Conservation (phyloP, 2,888 invertebrate genomes). For the Odontothrips loti region DNA sequence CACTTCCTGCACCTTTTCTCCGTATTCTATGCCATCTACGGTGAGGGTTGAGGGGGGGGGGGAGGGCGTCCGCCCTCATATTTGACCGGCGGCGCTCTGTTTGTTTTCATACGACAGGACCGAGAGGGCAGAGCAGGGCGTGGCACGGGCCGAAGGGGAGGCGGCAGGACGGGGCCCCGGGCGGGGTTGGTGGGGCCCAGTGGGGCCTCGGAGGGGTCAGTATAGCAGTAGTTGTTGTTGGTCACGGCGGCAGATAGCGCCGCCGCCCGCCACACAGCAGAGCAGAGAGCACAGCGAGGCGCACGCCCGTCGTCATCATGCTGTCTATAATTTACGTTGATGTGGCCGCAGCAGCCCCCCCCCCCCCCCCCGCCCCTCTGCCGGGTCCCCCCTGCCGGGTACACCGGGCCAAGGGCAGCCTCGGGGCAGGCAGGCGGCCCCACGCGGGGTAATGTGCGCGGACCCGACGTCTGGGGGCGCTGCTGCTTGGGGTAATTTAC, state of each 20-base stretch:
- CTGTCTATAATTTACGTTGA: conserved; percentile 8
- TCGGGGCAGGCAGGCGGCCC: too few relatives aligned
- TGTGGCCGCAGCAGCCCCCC: not conserved
- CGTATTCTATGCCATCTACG: not conserved
- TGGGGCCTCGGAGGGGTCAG: not conserved
- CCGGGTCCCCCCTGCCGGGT: not conserved
- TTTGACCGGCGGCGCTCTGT: not conserved
- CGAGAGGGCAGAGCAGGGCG: not conserved
- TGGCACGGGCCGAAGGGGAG: not conserved
- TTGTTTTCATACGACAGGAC: not conserved
- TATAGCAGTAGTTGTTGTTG: not conserved
- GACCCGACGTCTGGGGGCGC: not conserved
- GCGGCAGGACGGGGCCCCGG: not conserved
- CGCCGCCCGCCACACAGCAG: too few relatives aligned
- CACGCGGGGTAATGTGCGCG: too few relatives aligned
- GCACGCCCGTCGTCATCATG: too few relatives aligned
- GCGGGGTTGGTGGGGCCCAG: not conserved
- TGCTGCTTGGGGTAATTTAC: not conserved
- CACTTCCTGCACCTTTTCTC: too few relatives aligned
- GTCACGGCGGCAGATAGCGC: too few relatives aligned
- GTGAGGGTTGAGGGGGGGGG: too few relatives aligned
- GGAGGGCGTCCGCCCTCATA: not conserved
- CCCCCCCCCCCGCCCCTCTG: not conserved
- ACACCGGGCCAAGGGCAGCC: not conserved
- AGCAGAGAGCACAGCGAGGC: too few relatives aligned